Evolutionary conservation across 2,113 vertebrate species (phyloP), one percentile per base, ranked within the genome.

Genomic region (Casuarius casuarius): DNA sequence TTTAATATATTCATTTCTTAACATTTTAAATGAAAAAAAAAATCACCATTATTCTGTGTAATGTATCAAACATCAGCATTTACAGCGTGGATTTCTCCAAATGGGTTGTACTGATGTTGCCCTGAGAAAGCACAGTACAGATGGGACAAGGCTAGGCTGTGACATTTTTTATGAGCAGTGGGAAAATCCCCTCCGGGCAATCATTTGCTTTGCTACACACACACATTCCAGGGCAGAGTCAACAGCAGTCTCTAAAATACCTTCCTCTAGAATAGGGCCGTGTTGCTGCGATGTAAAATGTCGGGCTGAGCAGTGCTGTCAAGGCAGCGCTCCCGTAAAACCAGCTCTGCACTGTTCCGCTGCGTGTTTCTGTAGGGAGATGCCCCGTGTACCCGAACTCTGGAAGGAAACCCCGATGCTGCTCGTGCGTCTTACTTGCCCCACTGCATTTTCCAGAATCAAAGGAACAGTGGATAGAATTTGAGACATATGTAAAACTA

Each of bases 101-200:
- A 77, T 46, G 84, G 65, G 42, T 93, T 90, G 87, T 91, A 70
- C 83, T 87, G 92, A 86, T 93, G 92, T 79, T 95, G 86, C 92
- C 91, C 87, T 95, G 67, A 89, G 89, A 96, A 95, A 95, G 87
- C 76, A 58, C 78, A 75, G 80, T 93, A 82, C 96, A 97, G 97
- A 96, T 97, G 95, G 96, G 94, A 94, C 74, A 73, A 96, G 80
- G 91, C 92, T 95, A 61, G 92, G 77, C 87, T 92, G 91, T 93
- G 96, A 94, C 95, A 96, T 95, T 96, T 97, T 97, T 97, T 92
- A 95, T 92, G 97, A 97, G 96, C 90, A 93, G 94, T 97, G 94
- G 96, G 94, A 98, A 98, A 97, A 98, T 94, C 84, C 92, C 97
- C 93, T 95, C 92, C 72, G 78, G 97, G 98, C 96, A 95, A 95